Base-by-base conservation (phyloP, 1,140 invertebrate species). In the Trichomalopsis sarcophagae region DNA sequence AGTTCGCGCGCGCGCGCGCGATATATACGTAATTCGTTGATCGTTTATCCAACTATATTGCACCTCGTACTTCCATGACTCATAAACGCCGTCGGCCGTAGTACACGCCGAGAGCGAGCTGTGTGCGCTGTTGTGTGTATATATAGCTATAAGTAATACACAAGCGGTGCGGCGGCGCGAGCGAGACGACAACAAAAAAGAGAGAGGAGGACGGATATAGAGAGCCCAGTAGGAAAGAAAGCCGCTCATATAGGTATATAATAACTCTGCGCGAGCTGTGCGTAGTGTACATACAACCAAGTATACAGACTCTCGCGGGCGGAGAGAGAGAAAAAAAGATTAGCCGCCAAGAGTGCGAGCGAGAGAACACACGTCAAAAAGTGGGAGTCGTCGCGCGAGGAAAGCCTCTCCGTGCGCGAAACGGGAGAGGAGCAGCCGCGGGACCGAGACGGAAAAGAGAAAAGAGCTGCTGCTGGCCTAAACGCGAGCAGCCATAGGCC, bases 301-400 rank as follows among this genome's bases (percentile, higher is more conserved):
- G 33, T 62, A n/a, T n/a, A 62, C 17, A 62, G 17, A 62, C 55
- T 21, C 55, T 21, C 23, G 27, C 68, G 68, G 68, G 68, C 68
- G 68, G 10, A 17, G 68, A 71, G 30, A 71, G 68, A 69, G n/a
- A 27, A 30, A 33, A 62, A 80, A 75, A 50, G 78, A 84, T 79
- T 74, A 74, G 23, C 21, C 66, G 13, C 68, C 68, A 36, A 66
- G 66, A 30, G 71, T 7, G 47, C 62, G 33, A 84, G 62, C 66
- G 62, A 79, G 74, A 81, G 82, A 74, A 36, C 79, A 83, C 73
- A 82, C 86, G 81, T 84, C 66, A 87, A 86, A 44, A 85, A 85
- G 84, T 85, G 84, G 84, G 84, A 85, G 84, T 84, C 81, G 84
- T 81, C 84, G 55, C 13, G 71, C n/a, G 47, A 74, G 83, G 33